Evolutionary conservation across 1,140 invertebrate species (phyloP), one percentile per base, ranked within the genome.

Genomic region (Camponotus floridanus): DNA sequence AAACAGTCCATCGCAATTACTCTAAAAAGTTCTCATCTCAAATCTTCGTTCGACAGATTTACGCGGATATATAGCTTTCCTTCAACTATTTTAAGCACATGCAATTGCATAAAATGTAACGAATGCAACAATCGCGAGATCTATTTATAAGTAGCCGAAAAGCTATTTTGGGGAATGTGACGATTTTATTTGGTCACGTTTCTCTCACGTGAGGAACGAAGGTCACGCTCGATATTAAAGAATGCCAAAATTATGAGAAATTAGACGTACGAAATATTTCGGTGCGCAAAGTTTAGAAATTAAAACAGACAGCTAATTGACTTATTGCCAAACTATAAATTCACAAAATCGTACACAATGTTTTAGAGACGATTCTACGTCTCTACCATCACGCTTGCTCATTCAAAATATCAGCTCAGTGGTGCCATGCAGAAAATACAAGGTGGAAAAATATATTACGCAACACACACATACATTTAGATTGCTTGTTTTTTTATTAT

Each of bases 231-330:
- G 86, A 71, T 65, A 71, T 64, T 62, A 39, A 39, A 21, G 42
- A 87, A 68, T 90, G 88, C 89, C 89, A 90, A 85, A 90, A 80
- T 79, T 57, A 85, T 76, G 86, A 87, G 79, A 90, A 71, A 90
- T 87, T 80, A 26, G 26, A 26, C 26, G 68, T 85, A 90, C 89
- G 42, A 90, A 90, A 87, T 90, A 90, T 90, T 85, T 85, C 88
- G 70, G 61, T 51, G 71, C n/a, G 86, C 79, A 45, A 61, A 42
- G 42, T 71, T 45, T 42, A 68, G n/a, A 31, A 55, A 84, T 83
- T 68, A 36, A 0, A 74, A 64, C 36, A 64, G 76, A 57, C 57
- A 39, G 13, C 31, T 45, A 57, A 87, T 89, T 90, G 88, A 90
- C 80, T 61, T 80, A 70, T 48, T 85, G 88, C 88, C 88, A 90